Percentiles rank a stretch among this genome's conserved stretches.
These are phyloP conservation scores for Drosophila rubida DNA, from an alignment of 2,888 invertebrate genomes.

Conservation along the genomic window DNA sequence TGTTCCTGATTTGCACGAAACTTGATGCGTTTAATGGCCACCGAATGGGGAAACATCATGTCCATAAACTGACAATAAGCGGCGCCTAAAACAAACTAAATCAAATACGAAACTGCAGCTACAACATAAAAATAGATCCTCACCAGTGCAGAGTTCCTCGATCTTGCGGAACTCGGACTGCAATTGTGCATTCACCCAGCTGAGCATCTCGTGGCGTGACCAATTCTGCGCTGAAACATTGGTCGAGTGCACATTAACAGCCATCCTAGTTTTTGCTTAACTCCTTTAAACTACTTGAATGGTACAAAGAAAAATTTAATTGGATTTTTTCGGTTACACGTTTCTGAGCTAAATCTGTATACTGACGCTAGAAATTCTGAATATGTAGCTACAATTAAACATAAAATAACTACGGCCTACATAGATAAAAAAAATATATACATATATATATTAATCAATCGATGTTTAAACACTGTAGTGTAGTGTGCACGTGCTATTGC, in stretches of 20 bases:
- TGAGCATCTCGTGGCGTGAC: constrained; percentile 98
- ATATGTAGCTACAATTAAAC: not conserved
- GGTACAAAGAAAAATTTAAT: constrained; percentile 1
- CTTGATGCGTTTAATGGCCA: constrained; percentile 96
- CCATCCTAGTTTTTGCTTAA: constrained; percentile 86
- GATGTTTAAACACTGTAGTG: not conserved
- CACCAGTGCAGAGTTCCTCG: constrained; percentile 95
- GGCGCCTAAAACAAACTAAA: constrained; percentile 88
- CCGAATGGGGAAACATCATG: constrained; percentile 95
- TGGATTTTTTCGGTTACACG: not conserved
- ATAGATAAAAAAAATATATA: not conserved
- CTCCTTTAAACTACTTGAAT: not conserved
- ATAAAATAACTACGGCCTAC: not conserved
- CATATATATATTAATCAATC: too few relatives aligned
- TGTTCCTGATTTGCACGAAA: constrained; percentile 94
- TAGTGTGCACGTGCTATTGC: not conserved
- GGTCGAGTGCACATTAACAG: constrained; percentile 98
- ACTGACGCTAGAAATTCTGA: not conserved
- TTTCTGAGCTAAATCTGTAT: not conserved
- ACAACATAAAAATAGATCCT: constrained; percentile 28
- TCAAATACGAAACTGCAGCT: not conserved
- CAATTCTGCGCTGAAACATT: constrained; percentile 98
- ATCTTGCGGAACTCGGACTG: constrained; percentile 96
- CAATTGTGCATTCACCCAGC: constrained; percentile 98
- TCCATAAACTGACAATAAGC: constrained; percentile 99